These are phyloP conservation scores for Eucidaris tribuloides DNA, from an alignment of 35 echinoderm and acorn worm genomes.

Conservation along the genomic window DNA sequence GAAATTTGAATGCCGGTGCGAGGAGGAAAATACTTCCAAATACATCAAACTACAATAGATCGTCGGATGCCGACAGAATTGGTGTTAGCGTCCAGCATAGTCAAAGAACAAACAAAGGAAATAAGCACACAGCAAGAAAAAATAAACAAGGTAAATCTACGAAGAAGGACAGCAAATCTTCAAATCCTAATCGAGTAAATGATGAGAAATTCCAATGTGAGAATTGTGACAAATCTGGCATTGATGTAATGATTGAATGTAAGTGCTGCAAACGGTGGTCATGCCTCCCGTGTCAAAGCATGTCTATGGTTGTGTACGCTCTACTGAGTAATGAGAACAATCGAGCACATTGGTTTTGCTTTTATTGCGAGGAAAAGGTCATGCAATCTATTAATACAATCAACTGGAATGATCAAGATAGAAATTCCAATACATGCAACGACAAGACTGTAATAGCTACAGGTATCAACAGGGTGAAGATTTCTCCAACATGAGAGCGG, in stretches of 20 bases:
- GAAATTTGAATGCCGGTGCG: background rate
- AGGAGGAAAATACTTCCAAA: background rate
- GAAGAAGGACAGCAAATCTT: slow-evolving; percentile 1
- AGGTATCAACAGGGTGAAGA: background rate
- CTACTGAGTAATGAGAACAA: slow-evolving; percentile 7
- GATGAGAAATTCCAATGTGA: background rate
- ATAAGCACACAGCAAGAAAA: background rate
- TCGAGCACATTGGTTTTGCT: background rate
- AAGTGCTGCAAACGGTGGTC: slow-evolving; percentile 4
- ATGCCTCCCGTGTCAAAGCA: background rate
- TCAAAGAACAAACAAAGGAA: background rate
- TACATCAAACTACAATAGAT: background rate
- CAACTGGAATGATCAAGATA: background rate
- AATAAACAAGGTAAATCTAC: background rate
- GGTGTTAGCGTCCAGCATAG: background rate
- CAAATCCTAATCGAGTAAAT: too few species aligned
- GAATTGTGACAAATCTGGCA: background rate
- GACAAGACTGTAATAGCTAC: background rate
- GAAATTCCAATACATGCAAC: background rate
- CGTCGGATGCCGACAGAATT: background rate
- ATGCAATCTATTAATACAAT: background rate
- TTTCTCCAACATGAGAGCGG: background rate
- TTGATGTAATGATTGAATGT: slow-evolving; percentile 3
- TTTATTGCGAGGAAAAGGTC: background rate
- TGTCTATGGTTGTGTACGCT: background rate